Conservation (phyloP, 2,888 invertebrate species). For the Sclerodermus sp. region DNA sequence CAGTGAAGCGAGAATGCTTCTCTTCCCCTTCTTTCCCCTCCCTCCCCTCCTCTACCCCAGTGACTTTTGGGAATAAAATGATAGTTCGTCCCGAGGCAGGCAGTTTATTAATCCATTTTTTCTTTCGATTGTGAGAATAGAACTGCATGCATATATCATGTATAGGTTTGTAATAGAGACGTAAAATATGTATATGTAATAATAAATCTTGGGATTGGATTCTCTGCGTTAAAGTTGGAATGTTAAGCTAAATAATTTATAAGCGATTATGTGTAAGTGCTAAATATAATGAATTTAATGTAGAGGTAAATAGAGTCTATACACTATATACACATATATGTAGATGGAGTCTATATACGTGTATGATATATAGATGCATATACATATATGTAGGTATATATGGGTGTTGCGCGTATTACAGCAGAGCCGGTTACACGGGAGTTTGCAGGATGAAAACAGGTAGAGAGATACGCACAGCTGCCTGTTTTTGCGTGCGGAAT, state of each 20-base stretch:
- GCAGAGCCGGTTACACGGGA: too few species aligned
- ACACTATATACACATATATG: too few species aligned
- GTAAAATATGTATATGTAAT: constrained; percentile 25
- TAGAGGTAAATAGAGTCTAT: too few species aligned
- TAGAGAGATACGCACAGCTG: too few species aligned
- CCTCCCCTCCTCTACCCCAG: constrained; percentile 16
- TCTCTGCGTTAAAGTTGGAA: constrained; percentile 26
- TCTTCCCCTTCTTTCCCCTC: not conserved
- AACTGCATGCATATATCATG: constrained; percentile 44
- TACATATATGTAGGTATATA: too few species aligned
- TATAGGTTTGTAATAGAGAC: constrained; percentile 32
- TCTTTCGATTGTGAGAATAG: constrained; percentile 31
- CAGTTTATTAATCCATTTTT: constrained; percentile 16
- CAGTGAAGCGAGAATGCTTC: constrained; percentile 29
- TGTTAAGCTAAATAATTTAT: constrained; percentile 39
- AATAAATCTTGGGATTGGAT: constrained; percentile 26
- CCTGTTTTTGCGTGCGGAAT: too few species aligned
- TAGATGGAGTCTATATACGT: constrained; percentile 11
- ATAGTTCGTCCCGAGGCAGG: constrained; percentile 31
- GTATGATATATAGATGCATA: not conserved
- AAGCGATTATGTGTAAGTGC: constrained; percentile 47
- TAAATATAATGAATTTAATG: constrained; percentile 41
- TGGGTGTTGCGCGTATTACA: too few species aligned
- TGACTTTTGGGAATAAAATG: constrained; percentile 18
- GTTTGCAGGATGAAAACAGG: too few species aligned